Percentiles rank a stretch among this genome's conserved stretches.
phyloP scores from a whole-genome alignment of 2,888 invertebrate genomes.

The Neoscelio sp. region DNA sequence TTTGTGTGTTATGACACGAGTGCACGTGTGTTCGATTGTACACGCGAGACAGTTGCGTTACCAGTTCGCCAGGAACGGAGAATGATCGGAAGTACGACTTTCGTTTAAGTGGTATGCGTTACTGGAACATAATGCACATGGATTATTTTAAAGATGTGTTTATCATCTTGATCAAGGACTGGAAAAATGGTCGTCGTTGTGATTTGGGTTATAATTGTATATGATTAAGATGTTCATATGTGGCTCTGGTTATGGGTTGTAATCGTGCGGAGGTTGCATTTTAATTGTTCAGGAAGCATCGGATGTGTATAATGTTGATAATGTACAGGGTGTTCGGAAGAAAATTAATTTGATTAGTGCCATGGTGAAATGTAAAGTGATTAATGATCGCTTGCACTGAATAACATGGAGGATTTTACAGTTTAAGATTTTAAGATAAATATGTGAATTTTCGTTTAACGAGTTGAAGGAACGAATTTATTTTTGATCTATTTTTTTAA shows the following conservation, averaged over 20 bases:
- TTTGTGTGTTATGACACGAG: conserved; percentile 26
- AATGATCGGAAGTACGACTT: conserved; percentile 49
- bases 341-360: conserved; percentile 49
- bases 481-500: too few species aligned
- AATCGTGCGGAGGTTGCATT: conserved; percentile 33
- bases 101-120: conserved; percentile 39
- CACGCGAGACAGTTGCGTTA: conserved; percentile 40
- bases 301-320: conserved; percentile 16
- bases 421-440: conserved; percentile 7
- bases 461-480: conserved; percentile 12
- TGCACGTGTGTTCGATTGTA: conserved; percentile 28
- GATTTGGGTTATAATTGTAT: conserved; percentile 28
- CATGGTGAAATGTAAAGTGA: conserved; percentile 44
- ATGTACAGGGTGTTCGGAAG: conserved; percentile 5
- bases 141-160: conserved; percentile 18
- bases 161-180: conserved; percentile 24
- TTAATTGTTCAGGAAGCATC: conserved; percentile 45
- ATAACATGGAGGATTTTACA: conserved; percentile 32
- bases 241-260: conserved; percentile 9
- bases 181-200: conserved; percentile 26
- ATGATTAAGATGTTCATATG: conserved; percentile 31
- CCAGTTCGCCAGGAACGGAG: conserved; percentile 59
- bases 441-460: conserved; percentile 23
- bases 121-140: conserved; percentile 38
- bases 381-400: conserved; percentile 56